A percentile compares a stretch with the other conserved stretches of the same genome.
Conservation (phyloP, 2,113 vertebrate genomes). For the Rhadina sibilatrix region DNA sequence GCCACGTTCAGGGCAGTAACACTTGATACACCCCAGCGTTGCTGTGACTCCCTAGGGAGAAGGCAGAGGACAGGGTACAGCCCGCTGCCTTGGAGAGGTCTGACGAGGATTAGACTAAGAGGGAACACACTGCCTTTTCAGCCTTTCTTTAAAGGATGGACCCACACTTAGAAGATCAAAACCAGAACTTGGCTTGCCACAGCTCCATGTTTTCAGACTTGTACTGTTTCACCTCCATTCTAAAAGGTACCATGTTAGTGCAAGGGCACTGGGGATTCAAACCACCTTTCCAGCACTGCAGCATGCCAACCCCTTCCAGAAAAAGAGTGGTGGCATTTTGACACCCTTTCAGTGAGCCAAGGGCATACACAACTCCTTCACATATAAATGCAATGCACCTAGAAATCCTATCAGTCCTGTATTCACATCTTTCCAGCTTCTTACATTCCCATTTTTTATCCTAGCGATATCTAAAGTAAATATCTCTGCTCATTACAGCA, state of each 20-base stretch:
- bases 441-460: neutral
- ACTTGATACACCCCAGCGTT: neutral
- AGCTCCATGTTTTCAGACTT: neutral
- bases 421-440: neutral
- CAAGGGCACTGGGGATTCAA: neutral
- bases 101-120: neutral
- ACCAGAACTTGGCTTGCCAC: neutral
- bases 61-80: fast-evolving
- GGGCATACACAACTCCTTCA: fast-evolving
- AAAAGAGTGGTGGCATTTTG: neutral
- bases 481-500: neutral
- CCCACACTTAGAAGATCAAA: neutral
- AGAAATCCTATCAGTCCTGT: neutral
- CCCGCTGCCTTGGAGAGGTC: fast-evolving
- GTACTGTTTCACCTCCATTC: neutral
- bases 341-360: neutral
- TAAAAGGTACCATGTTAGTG: neutral
- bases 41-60: neutral
- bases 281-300: neutral
- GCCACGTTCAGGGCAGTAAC: neutral
- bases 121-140: neutral
- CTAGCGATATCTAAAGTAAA: neutral
- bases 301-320: neutral
- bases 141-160: neutral
- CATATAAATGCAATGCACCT: neutral